These are phyloP conservation scores for Peromyscus aztecus DNA, from an alignment of 2,797 vertebrate genomes.

Conservation along the genomic window DNA sequence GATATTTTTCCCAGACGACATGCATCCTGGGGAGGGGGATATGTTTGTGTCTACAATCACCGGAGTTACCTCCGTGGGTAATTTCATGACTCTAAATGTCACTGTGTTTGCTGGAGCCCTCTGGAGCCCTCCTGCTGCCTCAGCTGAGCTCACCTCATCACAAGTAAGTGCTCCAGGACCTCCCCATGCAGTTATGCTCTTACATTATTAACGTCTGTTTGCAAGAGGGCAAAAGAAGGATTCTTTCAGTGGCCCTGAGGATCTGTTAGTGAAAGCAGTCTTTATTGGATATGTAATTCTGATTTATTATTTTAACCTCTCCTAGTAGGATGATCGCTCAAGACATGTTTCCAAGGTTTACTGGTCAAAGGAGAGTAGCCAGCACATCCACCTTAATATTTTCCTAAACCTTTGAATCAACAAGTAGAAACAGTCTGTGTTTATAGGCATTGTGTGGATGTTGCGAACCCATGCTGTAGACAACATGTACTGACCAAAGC, in stretches of 20 bases:
- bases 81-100: slow-evolving; percentile 61
- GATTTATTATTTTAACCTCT: background rate
- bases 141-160: background rate
- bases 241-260: background rate
- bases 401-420: background rate
- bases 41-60: background rate
- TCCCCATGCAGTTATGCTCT: background rate
- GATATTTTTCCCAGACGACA: background rate
- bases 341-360: background rate
- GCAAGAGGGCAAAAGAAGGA: background rate
- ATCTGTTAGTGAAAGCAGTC: background rate
- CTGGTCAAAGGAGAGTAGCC: background rate
- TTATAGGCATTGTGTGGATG: background rate
- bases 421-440: background rate
- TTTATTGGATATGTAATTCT: background rate
- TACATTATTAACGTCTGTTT: background rate
- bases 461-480: background rate
- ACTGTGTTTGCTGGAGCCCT: background rate
- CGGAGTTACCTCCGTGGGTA: background rate
- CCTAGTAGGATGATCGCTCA: background rate
- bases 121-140: background rate
- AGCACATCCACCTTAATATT: background rate
- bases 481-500: background rate
- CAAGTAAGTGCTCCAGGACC: background rate
- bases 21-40: background rate